Base-by-base conservation (phyloP, 2,797 vertebrate species). In the Gallinago nigripennis region DNA sequence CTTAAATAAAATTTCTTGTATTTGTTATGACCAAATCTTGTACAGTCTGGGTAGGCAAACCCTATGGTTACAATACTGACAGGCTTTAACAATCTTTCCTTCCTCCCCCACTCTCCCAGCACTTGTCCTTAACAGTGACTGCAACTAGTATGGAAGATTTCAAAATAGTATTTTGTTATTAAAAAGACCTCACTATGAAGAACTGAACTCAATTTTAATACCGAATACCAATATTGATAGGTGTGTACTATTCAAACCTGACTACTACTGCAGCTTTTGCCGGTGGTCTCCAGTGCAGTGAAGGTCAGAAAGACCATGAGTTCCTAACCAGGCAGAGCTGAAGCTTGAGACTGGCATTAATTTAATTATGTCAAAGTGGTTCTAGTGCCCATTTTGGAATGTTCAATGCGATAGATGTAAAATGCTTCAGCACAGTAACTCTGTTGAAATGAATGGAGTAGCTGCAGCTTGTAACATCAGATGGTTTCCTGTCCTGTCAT, bases 61-160 rank as follows among this genome's bases (percentile, higher is more conserved):
- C 11, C 35, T 0, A 2, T 39, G 30, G 16, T 81, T 64, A 33
- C 24, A 57, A 68, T 12, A 35, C 7, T 37, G 54, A 27, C 9
- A 39, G 30, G 13, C 16, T 76, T 79, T 8, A 72, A 46, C 25
- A 73, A 41, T 14, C 19, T 25, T 64, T 77, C 13, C 21, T 58
- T 12, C 16, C 8, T 66, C 9, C 4, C 3, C 2, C 0, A 3
- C 11, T 45, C 23, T 77, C 12, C 27, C 31, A 71, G 71, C 25
- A 20, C 4, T 60, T 4, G 1, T 35, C 33, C 35, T 6, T 54
- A 71, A 64, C 33, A n/a, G 23, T 30, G 30, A 18, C 0, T 77
- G 45, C 19, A 64, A n/a, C 17, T 51, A 53, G 20, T 41, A 39
- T 21, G 33, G 45, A 64, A 54, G 45, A 50, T 37, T 69, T 77